phyloP scores from a whole-genome alignment of 1,140 invertebrate genomes.

The Cyclina sinensis region DNA sequence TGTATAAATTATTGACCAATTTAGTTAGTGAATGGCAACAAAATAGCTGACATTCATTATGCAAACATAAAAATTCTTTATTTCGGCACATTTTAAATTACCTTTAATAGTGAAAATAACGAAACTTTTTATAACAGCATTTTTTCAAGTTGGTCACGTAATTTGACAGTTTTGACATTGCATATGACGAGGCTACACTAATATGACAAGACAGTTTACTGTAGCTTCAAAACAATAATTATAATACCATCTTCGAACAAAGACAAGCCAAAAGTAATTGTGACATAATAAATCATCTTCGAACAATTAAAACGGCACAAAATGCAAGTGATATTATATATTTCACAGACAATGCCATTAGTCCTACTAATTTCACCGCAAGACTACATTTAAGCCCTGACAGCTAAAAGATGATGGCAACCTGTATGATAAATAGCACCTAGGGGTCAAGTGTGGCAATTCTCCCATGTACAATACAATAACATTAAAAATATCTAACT shows the following conservation, averaged over 20 bases:
- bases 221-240: not conserved
- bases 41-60: not conserved
- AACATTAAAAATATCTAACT: slow-evolving; percentile 27
- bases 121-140: not conserved
- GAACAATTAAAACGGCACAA: slow-evolving; percentile 21
- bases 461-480: slow-evolving; percentile 14
- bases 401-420: not conserved
- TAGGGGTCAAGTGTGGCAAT: slow-evolving; percentile 2
- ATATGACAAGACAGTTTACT: slow-evolving; percentile 30
- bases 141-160: not conserved
- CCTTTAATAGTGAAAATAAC: not conserved
- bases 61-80: slow-evolving; percentile 1
- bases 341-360: slow-evolving; percentile 14
- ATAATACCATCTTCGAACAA: slow-evolving; percentile 13
- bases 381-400: not conserved
- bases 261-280: too few relatives aligned
- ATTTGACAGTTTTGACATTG: slow-evolving; percentile 24
- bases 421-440: not conserved
- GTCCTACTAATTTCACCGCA: too few relatives aligned
- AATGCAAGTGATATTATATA: not conserved
- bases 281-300: too few relatives aligned
- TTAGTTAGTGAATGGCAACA: not conserved
- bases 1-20: slow-evolving; percentile 1
- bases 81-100: slow-evolving; percentile 11
- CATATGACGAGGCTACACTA: not conserved